These are phyloP conservation scores for Hycleus phaleratus DNA, from an alignment of 1,140 invertebrate genomes.

Conservation along the genomic window DNA sequence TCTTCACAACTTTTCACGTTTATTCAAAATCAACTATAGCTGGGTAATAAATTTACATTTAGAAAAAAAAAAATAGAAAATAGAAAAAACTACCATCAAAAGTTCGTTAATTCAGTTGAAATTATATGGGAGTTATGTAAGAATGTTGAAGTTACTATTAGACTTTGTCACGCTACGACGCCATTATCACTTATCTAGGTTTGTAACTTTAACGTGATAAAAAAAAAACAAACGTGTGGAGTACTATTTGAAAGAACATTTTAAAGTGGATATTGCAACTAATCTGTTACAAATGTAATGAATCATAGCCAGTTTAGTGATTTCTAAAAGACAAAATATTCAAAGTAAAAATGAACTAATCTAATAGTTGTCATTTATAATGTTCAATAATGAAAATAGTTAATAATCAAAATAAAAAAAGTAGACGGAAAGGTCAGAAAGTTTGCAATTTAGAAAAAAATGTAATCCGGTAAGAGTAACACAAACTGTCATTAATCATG, in stretches of 20 bases:
- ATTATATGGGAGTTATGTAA: conserved; percentile 13
- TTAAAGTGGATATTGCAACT: too few relatives aligned
- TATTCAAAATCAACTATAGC: conserved; percentile 2
- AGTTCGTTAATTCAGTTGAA: conserved; percentile 8
- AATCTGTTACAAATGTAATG: too few relatives aligned
- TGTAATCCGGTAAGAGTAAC: conserved; percentile 15
- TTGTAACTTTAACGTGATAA: conserved; percentile 18
- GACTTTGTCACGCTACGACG: conserved; percentile 16
- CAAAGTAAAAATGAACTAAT: conserved; percentile 9
- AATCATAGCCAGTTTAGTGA: too few relatives aligned
- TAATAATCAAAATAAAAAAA: background rate
- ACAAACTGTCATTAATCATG: conserved; percentile 18
- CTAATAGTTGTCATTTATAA: conserved; percentile 12
- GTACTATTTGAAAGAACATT: too few relatives aligned
- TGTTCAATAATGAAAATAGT: background rate
- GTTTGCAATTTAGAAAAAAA: conserved; percentile 14
- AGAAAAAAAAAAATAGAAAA: background rate
- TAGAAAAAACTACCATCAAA: conserved; percentile 6
- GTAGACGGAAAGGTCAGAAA: conserved; percentile 11
- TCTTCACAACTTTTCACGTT: background rate
- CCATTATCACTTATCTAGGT: conserved; percentile 19
- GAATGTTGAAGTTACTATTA: conserved; percentile 7
- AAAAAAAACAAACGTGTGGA: background rate
- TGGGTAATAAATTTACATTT: conserved; percentile 12
- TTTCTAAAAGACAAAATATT: too few relatives aligned